A percentile compares a stretch with the other conserved stretches of the same genome.
These are phyloP conservation scores for Sycophila sp. DNA, from an alignment of 1,140 invertebrate genomes.

Conservation along the genomic window DNA sequence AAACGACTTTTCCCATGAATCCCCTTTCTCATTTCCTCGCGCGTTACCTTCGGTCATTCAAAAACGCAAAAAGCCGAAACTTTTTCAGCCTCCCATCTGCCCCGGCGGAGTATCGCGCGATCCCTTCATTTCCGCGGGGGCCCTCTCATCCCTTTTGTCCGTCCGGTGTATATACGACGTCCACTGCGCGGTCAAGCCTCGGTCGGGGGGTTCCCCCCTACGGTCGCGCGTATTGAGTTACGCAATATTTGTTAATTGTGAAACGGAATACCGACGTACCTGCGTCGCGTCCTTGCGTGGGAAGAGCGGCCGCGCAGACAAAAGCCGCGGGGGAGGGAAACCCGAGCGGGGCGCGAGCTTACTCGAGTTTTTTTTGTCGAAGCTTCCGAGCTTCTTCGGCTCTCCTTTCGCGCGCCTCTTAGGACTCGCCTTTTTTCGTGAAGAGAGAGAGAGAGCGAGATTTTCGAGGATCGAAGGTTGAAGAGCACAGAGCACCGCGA, in stretches of 20 bases:
- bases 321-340: constrained; percentile 4
- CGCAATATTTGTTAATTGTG: constrained; percentile 60
- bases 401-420: neutral
- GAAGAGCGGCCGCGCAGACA: constrained; percentile 26
- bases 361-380: constrained; percentile 18
- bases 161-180: neutral
- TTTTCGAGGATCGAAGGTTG: neutral
- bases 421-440: neutral
- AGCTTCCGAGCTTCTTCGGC: neutral
- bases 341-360: constrained; percentile 2
- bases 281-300: constrained; percentile 36
- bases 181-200: constrained; percentile 46
- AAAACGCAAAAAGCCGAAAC: constrained; percentile 37
- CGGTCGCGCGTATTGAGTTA: constrained; percentile 48
- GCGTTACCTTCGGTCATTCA: too few relatives aligned
- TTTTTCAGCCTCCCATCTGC: constrained; percentile 19
- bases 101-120: neutral
- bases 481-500: neutral
- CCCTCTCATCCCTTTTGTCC: constrained; percentile 36
- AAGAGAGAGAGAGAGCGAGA: too few relatives aligned
- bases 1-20: constrained; percentile 12
- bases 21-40: neutral
- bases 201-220: constrained; percentile 15
- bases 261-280: constrained; percentile 45
- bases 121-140: constrained; percentile 17